Evolutionary conservation across 2,797 vertebrate genomes (phyloP), one percentile per base, ranked within the genome.

Genomic region (Hydrocynus forskahlii): DNA sequence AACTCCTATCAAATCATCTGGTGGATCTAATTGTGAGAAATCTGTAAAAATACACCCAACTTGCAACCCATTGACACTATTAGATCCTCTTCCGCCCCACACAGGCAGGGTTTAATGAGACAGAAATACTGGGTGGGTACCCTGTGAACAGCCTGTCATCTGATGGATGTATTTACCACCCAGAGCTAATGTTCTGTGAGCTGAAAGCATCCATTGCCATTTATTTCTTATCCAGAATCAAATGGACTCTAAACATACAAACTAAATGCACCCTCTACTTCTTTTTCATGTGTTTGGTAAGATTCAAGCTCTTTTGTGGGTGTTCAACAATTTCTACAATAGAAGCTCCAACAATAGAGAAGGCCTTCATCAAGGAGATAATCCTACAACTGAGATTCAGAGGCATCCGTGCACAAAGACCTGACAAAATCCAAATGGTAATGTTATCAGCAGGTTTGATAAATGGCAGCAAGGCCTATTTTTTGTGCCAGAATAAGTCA

Each of bases 121-220:
- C 71, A 57, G 55, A 74, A 60, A 59, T 7, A 43, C 35, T 63
- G n/a, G 45, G n/a, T 64, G 69, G 68, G 25, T 23, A 50, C 43
- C 40, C 13, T 63, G 13, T 38, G 50, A 23, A 52, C 29, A 7
- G 57, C 9, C 7, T 21, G 43, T 62, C 25, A 62, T 63, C 57
- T 79, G 68, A 79, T 63, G 68, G 45, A 73, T 54, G 35, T 66
- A 40, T 43, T 62, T 59, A 59, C 52, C 52, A 59, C 43, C 29
- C 48, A 64, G 29, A 73, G 29, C 19, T 64, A 72, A 79, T 73
- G 45, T 63, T 38, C 69, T 73, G 59, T 54, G 29, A 40, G 19
- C 60, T 54, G 52, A 52, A 64, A 62, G 69, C 29, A 43, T 23
- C 71, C 29, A 55, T 54, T 43, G 50, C 45, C 57, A 12, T 79